Base-by-base conservation (phyloP, 1,140 invertebrate species). In the Solen grandis region DNA sequence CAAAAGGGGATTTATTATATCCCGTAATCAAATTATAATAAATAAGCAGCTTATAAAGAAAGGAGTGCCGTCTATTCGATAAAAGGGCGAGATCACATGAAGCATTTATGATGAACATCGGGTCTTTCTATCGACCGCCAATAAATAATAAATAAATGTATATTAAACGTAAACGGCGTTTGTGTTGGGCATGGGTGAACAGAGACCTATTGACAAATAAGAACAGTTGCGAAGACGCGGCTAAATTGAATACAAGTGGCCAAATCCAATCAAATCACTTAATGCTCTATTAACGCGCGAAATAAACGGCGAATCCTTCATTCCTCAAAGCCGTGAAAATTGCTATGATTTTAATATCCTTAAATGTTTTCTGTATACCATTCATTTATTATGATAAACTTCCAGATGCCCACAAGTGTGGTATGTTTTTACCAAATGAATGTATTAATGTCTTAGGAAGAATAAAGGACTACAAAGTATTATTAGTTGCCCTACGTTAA, bases 61-160 rank as follows among this genome's bases (percentile, higher is more conserved):
- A 63, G 36, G 16, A 25, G 29, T 54, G n/a, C 38, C 38, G 52
- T 38, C n/a, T 5, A 65, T 76, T 63, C 73, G 35, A 65, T 60
- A 73, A 31, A 36, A 36, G 70, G 35, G 57, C 54, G 52, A 73
- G 46, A 41, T 73, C 33, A 36, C n/a, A n/a, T 59, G 35, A 73
- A 73, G 60, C 41, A 73, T 60, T 60, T 10, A 59, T 38, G 54
- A 5, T 16, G 60, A 73, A 35, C 75, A 68, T 54, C 19, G 41
- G 33, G 13, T 46, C 31, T 54, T 50, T 60, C 70, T 50, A 68
- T 66, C 27, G 5, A 31, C 35, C 35, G n/a, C 41, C 65, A 78
- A 78, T 78, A 78, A 78, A 78, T 66, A 69, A 68, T 78, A 59
- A 55, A 78, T 78, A 68, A 78, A 68, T 78, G 57, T 66, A 73